phyloP scores from a whole-genome alignment of 2,797 vertebrate species.

The Prunella strophiata region DNA sequence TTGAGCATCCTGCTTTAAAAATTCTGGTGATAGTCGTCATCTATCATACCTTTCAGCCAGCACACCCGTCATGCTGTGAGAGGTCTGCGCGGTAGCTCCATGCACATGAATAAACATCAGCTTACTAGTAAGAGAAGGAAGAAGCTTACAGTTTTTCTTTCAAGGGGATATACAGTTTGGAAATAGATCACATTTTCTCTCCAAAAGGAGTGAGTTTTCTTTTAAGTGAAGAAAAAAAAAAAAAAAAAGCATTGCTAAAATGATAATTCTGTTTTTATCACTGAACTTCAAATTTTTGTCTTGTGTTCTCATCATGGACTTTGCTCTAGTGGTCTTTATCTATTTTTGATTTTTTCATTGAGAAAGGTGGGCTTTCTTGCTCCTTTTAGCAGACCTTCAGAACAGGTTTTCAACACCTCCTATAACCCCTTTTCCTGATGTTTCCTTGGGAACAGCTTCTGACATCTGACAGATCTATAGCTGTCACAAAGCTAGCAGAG shows the following conservation, averaged over 20 bases:
- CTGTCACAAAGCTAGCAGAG: constrained; percentile 48
- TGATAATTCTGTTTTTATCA: not conserved
- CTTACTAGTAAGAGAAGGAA: constrained; percentile 3
- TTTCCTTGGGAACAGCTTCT: constrained; percentile 51
- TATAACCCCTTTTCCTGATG: constrained; percentile 29
- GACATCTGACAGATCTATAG: constrained; percentile 53
- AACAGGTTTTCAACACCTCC: constrained; percentile 37
- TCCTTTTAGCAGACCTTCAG: not conserved
- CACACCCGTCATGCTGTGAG: constrained; percentile 21
- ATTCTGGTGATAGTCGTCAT: constrained; percentile 38
- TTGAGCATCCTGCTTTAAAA: constrained; percentile 59
- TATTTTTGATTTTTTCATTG: not conserved
- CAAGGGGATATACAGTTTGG: constrained; percentile 28
- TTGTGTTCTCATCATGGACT: not conserved
- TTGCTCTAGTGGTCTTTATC: not conserved
- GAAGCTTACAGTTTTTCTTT: constrained; percentile 27
- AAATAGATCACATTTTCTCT: constrained; percentile 7
- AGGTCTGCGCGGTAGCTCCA: constrained; percentile 26
- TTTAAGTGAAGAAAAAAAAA: not conserved
- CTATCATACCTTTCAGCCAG: constrained; percentile 38
- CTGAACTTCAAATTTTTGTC: not conserved
- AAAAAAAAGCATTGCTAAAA: not conserved
- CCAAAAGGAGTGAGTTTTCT: constrained; percentile 25
- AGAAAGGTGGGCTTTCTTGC: constrained; percentile 4
- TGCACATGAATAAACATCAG: constrained; percentile 61